Base-by-base conservation (phyloP, 2,113 vertebrate species). In the Notiomystis cincta region DNA sequence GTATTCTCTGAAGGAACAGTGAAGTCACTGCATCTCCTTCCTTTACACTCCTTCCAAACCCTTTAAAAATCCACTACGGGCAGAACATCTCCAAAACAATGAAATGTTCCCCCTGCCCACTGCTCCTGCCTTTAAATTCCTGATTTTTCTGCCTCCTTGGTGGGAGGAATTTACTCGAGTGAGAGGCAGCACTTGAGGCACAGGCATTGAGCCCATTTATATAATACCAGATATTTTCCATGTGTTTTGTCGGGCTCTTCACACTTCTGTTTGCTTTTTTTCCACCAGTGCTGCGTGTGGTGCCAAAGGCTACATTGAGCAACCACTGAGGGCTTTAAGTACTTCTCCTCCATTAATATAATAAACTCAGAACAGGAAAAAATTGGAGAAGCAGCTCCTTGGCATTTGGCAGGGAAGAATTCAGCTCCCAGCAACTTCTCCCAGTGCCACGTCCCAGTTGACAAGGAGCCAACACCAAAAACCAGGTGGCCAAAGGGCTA, bases 221-320 rank as follows among this genome's bases (percentile, higher is more conserved):
- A 91, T 82, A 94, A 96, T 70, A 57, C 84, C 50, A 94, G 82
- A 95, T 73, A 90, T 91, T 95, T 96, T 96, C 94, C 93, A 96
- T 95, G 82, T 90, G 95, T 87, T 96, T 91, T 86, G 62, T 90
- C 50, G 61, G 91, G 85, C 84, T 65, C 94, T 91, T 97, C 90
- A 93, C 93, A 91, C 95, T 96, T 91, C 78, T 96, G 87, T 94
- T 97, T 95, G 93, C 94, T 95, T 93, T 95, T 83, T 96, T 95
- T 93, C 40, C 70, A 96, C 93, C 93, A 38, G 89, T 58, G 89
- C 56, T 57, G 73, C 1, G 35, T 11, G 13, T 8, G 33, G 73
- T 95, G 93, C 96, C 94, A 95, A 96, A 87, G 84, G 82, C 91
- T 95, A 93, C 95, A 94, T 11, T 88, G 90, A 96, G 71, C 93